Evolutionary conservation across 2,797 vertebrate genomes (phyloP), one percentile per base, ranked within the genome.

Genomic region (Mormyrus hasselquistii): DNA sequence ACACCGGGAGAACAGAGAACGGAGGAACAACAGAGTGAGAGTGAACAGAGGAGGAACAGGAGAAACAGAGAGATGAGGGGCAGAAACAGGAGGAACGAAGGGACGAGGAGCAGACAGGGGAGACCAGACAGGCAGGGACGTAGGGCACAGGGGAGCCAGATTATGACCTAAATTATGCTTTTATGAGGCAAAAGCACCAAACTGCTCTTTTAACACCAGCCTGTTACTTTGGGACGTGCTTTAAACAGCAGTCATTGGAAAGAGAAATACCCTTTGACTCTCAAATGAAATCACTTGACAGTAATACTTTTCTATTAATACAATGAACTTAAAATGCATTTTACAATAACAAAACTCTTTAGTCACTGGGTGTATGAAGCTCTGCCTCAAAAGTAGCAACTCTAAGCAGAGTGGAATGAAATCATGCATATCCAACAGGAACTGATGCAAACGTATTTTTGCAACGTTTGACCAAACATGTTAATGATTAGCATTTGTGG

Each of bases 271-370:
- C 9, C 52, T 86, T 50, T 86, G 50, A 53, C 44, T 50, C 49
- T 85, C 8, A 50, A 16, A 85, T 52, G 12, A 49, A 34, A 53
- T 8, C 83, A 52, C 25, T 29, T 86, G 25, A 86, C 22, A 29
- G 9, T 49, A 9, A 47, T 86, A 79, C 25, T 22, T 53, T 86
- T 53, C 49, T 53, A 73, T 73, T 88, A 88, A 29, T 47, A 34
- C 73, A 59, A 25, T 73, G 25, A 69, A 22, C 62, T 47, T 47
- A 53, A 47, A 55, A 88, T 14, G 57, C n/a, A 34, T 49, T 73
- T 87, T 88, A 69, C n/a, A 65, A 25, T 86, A 86, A 53, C 47
- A 50, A 86, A 69, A 19, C 57, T 87, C 50, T 87, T 53, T 87
- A 87, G 8, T 34, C 14, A 87, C 29, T 53, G 8, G 53, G n/a